A percentile compares a stretch with the other conserved stretches of the same genome.
phyloP scores from a whole-genome alignment of 2,888 invertebrate species.

The Lepas anatifera region DNA sequence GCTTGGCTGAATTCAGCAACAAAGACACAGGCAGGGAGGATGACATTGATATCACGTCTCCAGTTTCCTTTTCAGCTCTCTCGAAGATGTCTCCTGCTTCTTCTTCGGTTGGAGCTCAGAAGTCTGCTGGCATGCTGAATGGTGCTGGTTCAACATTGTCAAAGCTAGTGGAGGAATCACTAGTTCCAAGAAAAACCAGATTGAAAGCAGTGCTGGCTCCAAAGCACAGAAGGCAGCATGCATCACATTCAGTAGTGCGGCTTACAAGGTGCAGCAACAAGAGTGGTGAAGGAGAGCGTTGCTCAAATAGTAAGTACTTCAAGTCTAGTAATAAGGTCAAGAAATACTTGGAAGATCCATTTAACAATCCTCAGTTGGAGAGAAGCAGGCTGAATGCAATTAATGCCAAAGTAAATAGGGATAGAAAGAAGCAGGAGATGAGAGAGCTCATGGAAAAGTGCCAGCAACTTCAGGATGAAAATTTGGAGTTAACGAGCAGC shows the following conservation, averaged over 20 bases:
- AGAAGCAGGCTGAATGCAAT: not conserved
- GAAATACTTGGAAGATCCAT: not conserved
- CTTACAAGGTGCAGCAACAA: too few relatives aligned
- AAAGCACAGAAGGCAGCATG: too few relatives aligned
- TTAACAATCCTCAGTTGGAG: not conserved
- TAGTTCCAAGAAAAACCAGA: not conserved
- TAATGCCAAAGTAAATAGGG: not conserved
- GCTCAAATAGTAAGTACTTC: too few relatives aligned
- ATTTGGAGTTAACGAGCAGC: not conserved
- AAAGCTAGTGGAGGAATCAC: too few relatives aligned
- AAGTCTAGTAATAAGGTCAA: not conserved
- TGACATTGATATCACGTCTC: not conserved
- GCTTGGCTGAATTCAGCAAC: too few relatives aligned
- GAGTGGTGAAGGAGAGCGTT: too few relatives aligned
- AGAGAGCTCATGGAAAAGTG: not conserved
- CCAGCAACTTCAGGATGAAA: not conserved
- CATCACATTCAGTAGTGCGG: too few relatives aligned
- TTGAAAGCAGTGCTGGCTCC: not conserved
- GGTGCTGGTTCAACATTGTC: too few relatives aligned
- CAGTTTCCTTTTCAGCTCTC: constrained; percentile 1
- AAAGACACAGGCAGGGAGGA: too few relatives aligned
- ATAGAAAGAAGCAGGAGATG: not conserved
- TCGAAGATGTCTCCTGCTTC: not conserved
- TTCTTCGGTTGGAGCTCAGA: too few relatives aligned
- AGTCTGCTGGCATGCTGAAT: too few relatives aligned